phyloP scores from a whole-genome alignment of 2,888 invertebrate genomes.

The Cepaea hortensis region DNA sequence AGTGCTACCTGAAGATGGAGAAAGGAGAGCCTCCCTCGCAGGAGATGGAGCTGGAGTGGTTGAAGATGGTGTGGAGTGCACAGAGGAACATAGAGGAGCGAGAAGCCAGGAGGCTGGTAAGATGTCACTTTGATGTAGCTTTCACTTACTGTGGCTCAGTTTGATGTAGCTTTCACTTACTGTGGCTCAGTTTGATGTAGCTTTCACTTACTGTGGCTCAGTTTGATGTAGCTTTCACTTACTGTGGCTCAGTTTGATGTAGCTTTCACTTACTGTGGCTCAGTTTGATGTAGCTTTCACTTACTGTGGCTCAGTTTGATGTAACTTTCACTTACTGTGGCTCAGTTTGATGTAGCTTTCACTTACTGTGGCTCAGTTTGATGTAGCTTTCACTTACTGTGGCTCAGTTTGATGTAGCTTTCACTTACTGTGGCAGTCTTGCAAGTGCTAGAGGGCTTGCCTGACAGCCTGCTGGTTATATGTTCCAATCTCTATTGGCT shows the following conservation, averaged over 20 bases:
- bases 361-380: not conserved
- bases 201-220: not conserved
- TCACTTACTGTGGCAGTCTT: no score
- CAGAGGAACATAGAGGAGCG: constrained; percentile 62
- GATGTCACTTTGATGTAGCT: not conserved
- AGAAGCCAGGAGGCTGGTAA: constrained; percentile 67
- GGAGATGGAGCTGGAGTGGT: constrained; percentile 73
- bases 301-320: not conserved
- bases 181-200: not conserved
- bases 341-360: no score
- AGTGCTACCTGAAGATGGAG: constrained; percentile 75
- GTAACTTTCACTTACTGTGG: not conserved
- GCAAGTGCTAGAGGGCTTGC: no score
- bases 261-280: not conserved
- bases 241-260: not conserved
- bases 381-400: not conserved
- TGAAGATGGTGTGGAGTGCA: constrained; percentile 64
- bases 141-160: not conserved
- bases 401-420: no score
- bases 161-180: no score
- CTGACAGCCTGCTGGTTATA: no score
- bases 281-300: no score
- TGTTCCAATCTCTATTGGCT: no score
- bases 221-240: no score
- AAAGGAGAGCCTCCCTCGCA: constrained; percentile 75